Percentiles rank a stretch among this genome's conserved stretches.
Conservation (phyloP, 2,888 invertebrate species). For the Chrysolina americana region DNA sequence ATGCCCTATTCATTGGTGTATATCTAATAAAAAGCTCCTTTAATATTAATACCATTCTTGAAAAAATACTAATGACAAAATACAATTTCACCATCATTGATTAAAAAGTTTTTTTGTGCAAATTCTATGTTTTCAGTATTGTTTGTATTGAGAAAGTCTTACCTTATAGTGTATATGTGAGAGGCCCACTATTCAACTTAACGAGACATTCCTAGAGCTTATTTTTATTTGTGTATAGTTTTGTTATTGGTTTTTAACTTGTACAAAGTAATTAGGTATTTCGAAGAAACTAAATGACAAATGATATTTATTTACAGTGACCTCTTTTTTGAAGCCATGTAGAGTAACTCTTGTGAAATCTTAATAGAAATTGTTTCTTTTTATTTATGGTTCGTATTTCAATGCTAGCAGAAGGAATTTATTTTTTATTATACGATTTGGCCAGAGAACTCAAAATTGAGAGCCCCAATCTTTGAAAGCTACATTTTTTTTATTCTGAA, state of each 20-base stretch:
- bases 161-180: slow-evolving; percentile 13
- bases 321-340: slow-evolving; percentile 34
- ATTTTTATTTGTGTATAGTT: slow-evolving; percentile 54
- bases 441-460: too few relatives aligned
- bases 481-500: too few relatives aligned
- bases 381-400: background rate
- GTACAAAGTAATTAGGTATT: slow-evolving; percentile 52
- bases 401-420: background rate
- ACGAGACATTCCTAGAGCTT: slow-evolving; percentile 35
- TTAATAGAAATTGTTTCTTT: background rate
- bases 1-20: too few relatives aligned
- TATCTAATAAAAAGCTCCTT: background rate
- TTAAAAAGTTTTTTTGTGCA: background rate
- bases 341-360: slow-evolving; percentile 7
- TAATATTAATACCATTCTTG: background rate
- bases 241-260: slow-evolving; percentile 56
- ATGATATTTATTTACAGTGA: slow-evolving; percentile 38
- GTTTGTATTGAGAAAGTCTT: background rate
- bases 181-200: background rate
- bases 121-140: background rate
- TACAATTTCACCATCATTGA: background rate
- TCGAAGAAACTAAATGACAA: slow-evolving; percentile 37
- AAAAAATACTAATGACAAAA: background rate
- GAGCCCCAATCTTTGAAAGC: too few relatives aligned
- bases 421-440: too few relatives aligned